Percentiles rank a stretch among this genome's conserved stretches.
These are phyloP conservation scores for Brachionus koreanus DNA, from an alignment of 1,140 invertebrate species.

Conservation along the genomic window DNA sequence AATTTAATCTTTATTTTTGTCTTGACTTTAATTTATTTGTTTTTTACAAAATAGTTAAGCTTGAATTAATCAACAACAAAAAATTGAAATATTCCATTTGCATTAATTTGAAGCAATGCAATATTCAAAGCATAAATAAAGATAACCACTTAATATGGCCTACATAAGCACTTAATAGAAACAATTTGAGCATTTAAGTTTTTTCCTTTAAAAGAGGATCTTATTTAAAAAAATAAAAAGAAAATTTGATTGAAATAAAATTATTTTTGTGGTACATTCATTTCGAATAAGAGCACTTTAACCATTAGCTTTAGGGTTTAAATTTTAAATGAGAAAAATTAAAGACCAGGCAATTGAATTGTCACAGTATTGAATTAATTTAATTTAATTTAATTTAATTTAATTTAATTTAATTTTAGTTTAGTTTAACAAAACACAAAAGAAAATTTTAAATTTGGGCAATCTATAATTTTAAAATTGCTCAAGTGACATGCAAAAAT, in stretches of 20 bases:
- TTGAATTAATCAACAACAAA: not conserved
- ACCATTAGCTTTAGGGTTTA: not conserved
- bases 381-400: not conserved
- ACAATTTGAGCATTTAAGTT: not conserved
- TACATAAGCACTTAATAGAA: not conserved
- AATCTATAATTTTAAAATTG: not conserved
- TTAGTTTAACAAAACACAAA: not conserved
- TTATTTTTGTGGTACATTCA: not conserved
- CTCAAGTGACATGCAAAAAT: not conserved
- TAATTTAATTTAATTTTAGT: too few relatives aligned
- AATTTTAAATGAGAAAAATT: not conserved
- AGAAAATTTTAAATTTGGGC: not conserved
- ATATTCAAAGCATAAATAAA: not conserved
- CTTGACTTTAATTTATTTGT: not conserved
- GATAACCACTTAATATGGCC: not conserved
- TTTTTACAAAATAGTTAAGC: not conserved
- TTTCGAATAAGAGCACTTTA: not conserved
- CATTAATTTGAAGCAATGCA: not conserved
- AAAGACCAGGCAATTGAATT: not conserved
- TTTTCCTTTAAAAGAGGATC: too few relatives aligned
- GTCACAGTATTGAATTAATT: conserved; percentile 2
- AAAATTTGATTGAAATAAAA: not conserved
- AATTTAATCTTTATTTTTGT: not conserved
- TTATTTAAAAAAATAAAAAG: not conserved
- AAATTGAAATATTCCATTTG: not conserved